Evolutionary conservation across 2,113 vertebrate genomes (phyloP).

Genomic region (Natator depressus): DNA sequence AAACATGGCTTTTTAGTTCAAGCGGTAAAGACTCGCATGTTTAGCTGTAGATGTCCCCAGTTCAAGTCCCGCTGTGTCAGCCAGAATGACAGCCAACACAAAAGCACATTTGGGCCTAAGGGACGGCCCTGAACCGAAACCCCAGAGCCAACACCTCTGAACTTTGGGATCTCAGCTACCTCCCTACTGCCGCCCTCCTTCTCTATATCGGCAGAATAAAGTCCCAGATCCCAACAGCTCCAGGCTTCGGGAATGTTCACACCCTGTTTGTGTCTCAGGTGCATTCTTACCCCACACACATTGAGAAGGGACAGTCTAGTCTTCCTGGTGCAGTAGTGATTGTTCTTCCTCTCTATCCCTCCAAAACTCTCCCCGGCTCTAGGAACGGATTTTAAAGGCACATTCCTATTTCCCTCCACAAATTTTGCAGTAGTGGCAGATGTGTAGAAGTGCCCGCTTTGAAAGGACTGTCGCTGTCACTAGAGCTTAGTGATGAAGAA

Average conservation of each 20-base stretch:
- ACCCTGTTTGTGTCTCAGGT: background rate
- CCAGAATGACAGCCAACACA: background rate
- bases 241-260: background rate
- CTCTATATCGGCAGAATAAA: background rate
- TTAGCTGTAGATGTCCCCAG: background rate
- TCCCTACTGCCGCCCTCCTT: background rate
- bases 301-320: background rate
- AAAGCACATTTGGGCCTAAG: accelerated
- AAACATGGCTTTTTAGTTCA: background rate
- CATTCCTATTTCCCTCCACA: background rate
- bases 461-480: accelerated
- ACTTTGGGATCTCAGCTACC: background rate
- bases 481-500: background rate
- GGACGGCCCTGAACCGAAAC: background rate
- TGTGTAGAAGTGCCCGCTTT: background rate
- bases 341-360: background rate
- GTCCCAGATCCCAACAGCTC: accelerated
- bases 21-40: background rate
- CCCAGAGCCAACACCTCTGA: background rate
- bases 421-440: background rate
- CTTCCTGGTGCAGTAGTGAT: accelerated
- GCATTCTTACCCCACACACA: background rate
- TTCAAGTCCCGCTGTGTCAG: background rate
- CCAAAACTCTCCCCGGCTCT: background rate
- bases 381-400: background rate